Percentiles rank a stretch among this genome's conserved stretches.
Evolutionary conservation across 2,888 invertebrate species (phyloP).

Genomic region (Tenthredo notha): DNA sequence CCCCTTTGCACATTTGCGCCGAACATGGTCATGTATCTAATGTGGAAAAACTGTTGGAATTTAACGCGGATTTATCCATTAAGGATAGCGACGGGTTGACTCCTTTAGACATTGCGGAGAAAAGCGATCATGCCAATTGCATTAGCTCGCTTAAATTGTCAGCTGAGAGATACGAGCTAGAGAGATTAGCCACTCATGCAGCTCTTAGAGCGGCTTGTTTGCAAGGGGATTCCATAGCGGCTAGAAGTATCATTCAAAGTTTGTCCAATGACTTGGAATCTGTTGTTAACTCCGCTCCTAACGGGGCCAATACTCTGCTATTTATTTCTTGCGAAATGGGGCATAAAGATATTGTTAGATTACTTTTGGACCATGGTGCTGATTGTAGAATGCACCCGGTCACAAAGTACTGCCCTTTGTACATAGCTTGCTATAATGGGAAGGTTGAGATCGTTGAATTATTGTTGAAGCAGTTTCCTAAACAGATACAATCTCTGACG

Average conservation of each 20-base stretch:
- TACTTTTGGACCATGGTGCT: conserved; percentile 89
- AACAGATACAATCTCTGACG: conserved; percentile 91
- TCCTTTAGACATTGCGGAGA: conserved; percentile 86
- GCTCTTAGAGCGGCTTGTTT: conserved; percentile 88
- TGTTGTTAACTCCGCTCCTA: conserved; percentile 92
- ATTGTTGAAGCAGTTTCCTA: conserved; percentile 90
- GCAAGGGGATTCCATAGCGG: conserved; percentile 85
- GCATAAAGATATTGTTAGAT: conserved; percentile 87
- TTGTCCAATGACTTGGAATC: conserved; percentile 85
- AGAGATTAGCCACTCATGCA: conserved; percentile 87
- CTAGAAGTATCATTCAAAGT: conserved; percentile 84
- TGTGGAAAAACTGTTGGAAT: conserved; percentile 83
- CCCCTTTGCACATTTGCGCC: conserved; percentile 90
- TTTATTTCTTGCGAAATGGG: conserved; percentile 95
- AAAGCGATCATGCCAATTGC: conserved; percentile 84
- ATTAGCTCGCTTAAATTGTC: conserved; percentile 84
- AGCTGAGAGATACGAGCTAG: conserved; percentile 86
- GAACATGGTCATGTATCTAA: conserved; percentile 89
- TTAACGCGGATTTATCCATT: conserved; percentile 84
- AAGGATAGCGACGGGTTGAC: conserved; percentile 86
- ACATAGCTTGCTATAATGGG: conserved; percentile 94
- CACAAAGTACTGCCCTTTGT: conserved; percentile 95
- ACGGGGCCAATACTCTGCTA: conserved; percentile 92
- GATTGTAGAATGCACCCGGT: conserved; percentile 94
- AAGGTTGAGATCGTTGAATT: conserved; percentile 88